phyloP scores from a whole-genome alignment of 2,888 invertebrate species.

The Acrocera orbiculus region DNA sequence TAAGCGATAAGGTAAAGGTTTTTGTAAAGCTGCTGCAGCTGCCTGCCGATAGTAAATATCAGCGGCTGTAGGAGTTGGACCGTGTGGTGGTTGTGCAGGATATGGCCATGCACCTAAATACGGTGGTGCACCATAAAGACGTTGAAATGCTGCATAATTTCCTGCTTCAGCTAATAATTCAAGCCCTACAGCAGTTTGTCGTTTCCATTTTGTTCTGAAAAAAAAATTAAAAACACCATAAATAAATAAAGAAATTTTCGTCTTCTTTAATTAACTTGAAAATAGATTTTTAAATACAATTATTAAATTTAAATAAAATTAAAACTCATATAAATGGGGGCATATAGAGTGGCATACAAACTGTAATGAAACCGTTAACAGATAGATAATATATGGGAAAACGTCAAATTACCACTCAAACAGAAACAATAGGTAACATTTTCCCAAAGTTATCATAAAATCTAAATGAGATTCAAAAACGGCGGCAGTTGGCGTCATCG shows the following conservation, averaged over 20 bases:
- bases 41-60: slow-evolving; percentile 72
- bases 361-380: too few relatives aligned
- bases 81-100: slow-evolving; percentile 42
- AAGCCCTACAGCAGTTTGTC: slow-evolving; percentile 93
- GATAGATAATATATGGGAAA: slow-evolving; percentile 7
- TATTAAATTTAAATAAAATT: slow-evolving; percentile 4
- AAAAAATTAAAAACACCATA: slow-evolving; percentile 6
- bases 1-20: slow-evolving; percentile 60
- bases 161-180: slow-evolving; percentile 94
- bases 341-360: too few relatives aligned
- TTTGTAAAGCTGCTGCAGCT: slow-evolving; percentile 63
- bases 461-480: slow-evolving; percentile 9
- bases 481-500: slow-evolving; percentile 1
- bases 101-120: slow-evolving; percentile 45
- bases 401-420: not conserved
- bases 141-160: slow-evolving; percentile 96
- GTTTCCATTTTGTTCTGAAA: slow-evolving; percentile 90
- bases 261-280: not conserved
- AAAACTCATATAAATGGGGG: too few relatives aligned
- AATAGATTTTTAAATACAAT: slow-evolving; percentile 1
- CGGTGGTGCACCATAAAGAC: slow-evolving; percentile 65
- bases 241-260: slow-evolving; percentile 2
- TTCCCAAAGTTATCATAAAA: slow-evolving; percentile 9
- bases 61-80: slow-evolving; percentile 45
- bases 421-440: slow-evolving; percentile 1